Percentiles rank a stretch among this genome's conserved stretches.
phyloP scores from a whole-genome alignment of 37 sponge, comb jelly and placozoan species.

The Haliclona indistincta region DNA sequence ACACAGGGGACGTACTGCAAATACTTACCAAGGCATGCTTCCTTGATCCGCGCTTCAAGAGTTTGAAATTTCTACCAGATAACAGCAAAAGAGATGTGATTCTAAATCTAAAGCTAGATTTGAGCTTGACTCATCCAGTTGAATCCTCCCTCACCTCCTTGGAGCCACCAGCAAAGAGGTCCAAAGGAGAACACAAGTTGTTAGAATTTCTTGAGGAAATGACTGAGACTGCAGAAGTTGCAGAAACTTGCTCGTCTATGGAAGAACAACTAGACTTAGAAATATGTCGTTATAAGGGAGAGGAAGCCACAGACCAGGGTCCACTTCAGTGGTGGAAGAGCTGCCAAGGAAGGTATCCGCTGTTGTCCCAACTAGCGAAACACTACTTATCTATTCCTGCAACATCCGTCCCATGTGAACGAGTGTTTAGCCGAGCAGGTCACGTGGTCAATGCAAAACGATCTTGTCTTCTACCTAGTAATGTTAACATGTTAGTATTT shows the following conservation, averaged over 20 bases:
- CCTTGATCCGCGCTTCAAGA: slow-evolving; percentile 19
- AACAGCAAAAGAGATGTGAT: neutral
- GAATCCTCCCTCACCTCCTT: neutral
- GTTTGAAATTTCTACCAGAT: neutral
- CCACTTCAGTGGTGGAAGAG: slow-evolving; percentile 3
- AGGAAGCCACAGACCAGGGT: neutral
- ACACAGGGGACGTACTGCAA: neutral
- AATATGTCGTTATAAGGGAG: neutral
- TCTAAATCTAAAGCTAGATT: neutral
- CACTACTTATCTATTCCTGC: slow-evolving; percentile 17
- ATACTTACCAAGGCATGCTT: slow-evolving; percentile 18
- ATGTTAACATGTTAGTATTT: slow-evolving; percentile 17
- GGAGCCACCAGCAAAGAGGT: neutral
- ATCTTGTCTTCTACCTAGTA: slow-evolving; percentile 2
- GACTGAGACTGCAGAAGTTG: neutral
- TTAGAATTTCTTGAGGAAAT: neutral
- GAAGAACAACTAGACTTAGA: neutral
- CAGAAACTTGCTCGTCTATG: neutral
- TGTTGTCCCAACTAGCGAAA: slow-evolving; percentile 2
- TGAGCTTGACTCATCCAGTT: too few species aligned
- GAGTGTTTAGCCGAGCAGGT: slow-evolving; percentile 13
- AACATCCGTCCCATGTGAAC: slow-evolving; percentile 12
- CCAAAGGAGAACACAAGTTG: slow-evolving; percentile 8
- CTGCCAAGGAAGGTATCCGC: neutral
- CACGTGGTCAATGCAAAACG: slow-evolving; percentile 7